A percentile compares a stretch with the other conserved stretches of the same genome.
These are phyloP conservation scores for Eurosta solidaginis DNA, from an alignment of 1,140 invertebrate species.

Conservation along the genomic window DNA sequence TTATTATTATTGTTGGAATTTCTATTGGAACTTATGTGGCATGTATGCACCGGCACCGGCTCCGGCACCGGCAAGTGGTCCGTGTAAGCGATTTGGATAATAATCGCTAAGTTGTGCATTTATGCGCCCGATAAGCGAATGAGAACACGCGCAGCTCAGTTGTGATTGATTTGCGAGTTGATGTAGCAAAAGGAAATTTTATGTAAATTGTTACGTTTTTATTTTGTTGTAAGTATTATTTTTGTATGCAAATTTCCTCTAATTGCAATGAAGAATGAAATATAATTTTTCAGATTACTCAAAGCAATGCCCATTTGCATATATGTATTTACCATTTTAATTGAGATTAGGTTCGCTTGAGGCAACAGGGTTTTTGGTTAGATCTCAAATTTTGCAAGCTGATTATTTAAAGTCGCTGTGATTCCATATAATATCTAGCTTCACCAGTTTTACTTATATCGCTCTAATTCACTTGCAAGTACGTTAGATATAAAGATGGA, in stretches of 20 bases:
- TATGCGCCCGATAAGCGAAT: conserved; percentile 12
- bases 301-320: too few species aligned
- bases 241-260: not conserved
- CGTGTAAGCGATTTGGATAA: conserved; percentile 13
- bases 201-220: conserved; percentile 3
- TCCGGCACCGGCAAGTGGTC: not conserved
- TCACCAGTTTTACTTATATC: too few species aligned
- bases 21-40: not conserved
- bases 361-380: too few species aligned
- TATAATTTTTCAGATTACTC: not conserved
- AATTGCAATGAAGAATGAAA: not conserved
- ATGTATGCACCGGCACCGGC: not conserved
- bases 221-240: not conserved
- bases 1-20: conserved; percentile 8
- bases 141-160: not conserved
- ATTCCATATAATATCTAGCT: too few species aligned
- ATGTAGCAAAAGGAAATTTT: not conserved
- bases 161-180: not conserved
- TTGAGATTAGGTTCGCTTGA: too few species aligned
- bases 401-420: too few species aligned
- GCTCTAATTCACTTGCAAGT: too few species aligned
- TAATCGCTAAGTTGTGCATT: conserved; percentile 27
- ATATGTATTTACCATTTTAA: too few species aligned
- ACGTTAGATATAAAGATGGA: too few species aligned
- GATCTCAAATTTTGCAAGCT: too few species aligned